Evolutionary conservation across 2,888 invertebrate genomes (phyloP).

Genomic region (Pandemis cinnamomeana): DNA sequence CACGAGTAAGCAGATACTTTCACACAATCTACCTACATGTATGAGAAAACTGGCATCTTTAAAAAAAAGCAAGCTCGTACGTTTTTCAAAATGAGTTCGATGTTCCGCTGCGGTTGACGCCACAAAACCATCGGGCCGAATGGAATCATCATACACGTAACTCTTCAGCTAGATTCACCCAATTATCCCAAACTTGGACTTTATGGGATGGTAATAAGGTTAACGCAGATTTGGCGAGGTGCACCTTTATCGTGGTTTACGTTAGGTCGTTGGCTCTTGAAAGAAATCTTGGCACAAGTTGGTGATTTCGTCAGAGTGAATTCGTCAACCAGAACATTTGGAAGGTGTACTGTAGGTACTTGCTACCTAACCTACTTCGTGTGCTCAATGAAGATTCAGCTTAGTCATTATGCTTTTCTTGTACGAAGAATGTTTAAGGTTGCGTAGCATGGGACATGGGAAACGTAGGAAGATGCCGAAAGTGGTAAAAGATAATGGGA

Average conservation of each 20-base stretch:
- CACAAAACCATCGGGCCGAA: slow-evolving; percentile 60
- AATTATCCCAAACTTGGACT: slow-evolving; percentile 47
- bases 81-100: slow-evolving; percentile 53
- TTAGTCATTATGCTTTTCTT: slow-evolving; percentile 19
- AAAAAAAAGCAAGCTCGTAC: slow-evolving; percentile 20
- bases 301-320: slow-evolving; percentile 76
- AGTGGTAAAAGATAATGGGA: neutral
- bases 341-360: slow-evolving; percentile 33
- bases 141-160: slow-evolving; percentile 24
- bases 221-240: slow-evolving; percentile 14
- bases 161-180: slow-evolving; percentile 20
- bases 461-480: neutral
- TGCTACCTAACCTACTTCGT: slow-evolving; percentile 31
- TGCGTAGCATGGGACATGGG: neutral
- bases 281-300: slow-evolving; percentile 78
- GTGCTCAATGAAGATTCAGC: slow-evolving; percentile 19
- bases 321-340: slow-evolving; percentile 71
- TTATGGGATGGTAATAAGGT: slow-evolving; percentile 47
- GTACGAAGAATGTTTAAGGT: neutral
- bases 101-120: slow-evolving; percentile 58
- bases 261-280: slow-evolving; percentile 77
- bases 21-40: neutral
- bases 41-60: neutral
- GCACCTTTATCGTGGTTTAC: slow-evolving; percentile 50
- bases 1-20: too few relatives aligned